Conservation (phyloP, 2,797 vertebrate species). For the Acanthornis magna region DNA sequence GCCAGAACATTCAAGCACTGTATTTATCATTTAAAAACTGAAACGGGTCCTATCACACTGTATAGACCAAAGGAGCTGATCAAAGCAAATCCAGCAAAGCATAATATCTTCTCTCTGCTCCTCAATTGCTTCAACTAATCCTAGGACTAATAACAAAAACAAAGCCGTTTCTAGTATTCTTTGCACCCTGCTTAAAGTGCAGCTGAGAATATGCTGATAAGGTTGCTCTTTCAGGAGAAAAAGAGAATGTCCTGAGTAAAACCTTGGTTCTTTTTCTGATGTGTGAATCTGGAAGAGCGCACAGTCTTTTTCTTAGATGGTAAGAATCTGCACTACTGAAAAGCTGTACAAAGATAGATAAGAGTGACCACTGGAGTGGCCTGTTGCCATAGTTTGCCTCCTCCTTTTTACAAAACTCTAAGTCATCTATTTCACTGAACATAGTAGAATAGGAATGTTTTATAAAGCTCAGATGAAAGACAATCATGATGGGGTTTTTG, state of each 20-base stretch:
- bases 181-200: neutral
- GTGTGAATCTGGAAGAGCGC: neutral
- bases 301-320: neutral
- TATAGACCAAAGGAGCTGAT: neutral
- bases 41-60: neutral
- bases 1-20: neutral
- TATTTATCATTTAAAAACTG: neutral
- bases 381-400: neutral
- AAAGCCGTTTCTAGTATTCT: neutral
- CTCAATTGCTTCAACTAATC: neutral
- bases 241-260: neutral
- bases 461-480: neutral
- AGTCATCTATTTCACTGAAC: neutral
- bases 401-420: neutral
- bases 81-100: neutral
- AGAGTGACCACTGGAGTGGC: neutral
- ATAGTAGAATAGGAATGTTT: neutral
- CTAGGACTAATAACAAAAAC: neutral
- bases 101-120: neutral
- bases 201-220: neutral
- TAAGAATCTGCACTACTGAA: neutral
- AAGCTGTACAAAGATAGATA: neutral
- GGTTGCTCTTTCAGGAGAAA: neutral
- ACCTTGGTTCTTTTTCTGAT: neutral
- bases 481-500: accelerated